These are phyloP conservation scores for Volucella zonaria DNA, from an alignment of 2,888 invertebrate genomes.

Conservation along the genomic window DNA sequence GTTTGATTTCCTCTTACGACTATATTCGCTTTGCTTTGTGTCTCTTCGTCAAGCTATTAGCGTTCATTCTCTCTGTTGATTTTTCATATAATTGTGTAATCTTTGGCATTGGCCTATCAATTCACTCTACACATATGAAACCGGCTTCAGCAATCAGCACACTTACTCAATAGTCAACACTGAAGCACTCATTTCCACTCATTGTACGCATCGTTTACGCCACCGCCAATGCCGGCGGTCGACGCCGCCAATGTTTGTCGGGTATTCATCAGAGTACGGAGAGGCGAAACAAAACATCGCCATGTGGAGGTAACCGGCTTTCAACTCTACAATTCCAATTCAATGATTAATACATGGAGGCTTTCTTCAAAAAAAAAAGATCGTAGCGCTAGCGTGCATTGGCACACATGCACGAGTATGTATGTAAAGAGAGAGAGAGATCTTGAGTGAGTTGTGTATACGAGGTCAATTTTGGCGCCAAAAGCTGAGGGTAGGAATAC, in stretches of 20 bases:
- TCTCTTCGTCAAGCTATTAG: constrained; percentile 7
- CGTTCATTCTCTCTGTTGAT: constrained; percentile 57
- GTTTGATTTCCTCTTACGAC: constrained; percentile 20
- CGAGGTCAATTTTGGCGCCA: constrained; percentile 69
- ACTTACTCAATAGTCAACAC: constrained; percentile 12
- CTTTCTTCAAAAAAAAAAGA: neutral
- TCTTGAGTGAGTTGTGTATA: constrained; percentile 49
- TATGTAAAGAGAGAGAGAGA: constrained; percentile 12
- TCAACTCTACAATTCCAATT: constrained; percentile 48
- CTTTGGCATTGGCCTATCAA: constrained; percentile 69
- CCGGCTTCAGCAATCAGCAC: constrained; percentile 56
- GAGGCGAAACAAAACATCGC: constrained; percentile 24
- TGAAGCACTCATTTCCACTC: constrained; percentile 21
- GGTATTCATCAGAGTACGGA: neutral
- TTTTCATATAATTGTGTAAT: constrained; percentile 67
- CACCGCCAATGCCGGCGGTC: neutral
- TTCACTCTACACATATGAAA: constrained; percentile 11
- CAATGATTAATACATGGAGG: constrained; percentile 51
- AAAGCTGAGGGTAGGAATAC: constrained; percentile 69
- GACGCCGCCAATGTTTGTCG: neutral
- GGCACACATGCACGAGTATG: neutral
- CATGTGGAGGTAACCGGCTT: constrained; percentile 63
- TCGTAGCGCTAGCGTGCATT: neutral
- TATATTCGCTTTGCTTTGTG: constrained; percentile 9
- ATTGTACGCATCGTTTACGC: no score